Conservation (phyloP, 1,140 invertebrate genomes). For the Drosophila orosa region DNA sequence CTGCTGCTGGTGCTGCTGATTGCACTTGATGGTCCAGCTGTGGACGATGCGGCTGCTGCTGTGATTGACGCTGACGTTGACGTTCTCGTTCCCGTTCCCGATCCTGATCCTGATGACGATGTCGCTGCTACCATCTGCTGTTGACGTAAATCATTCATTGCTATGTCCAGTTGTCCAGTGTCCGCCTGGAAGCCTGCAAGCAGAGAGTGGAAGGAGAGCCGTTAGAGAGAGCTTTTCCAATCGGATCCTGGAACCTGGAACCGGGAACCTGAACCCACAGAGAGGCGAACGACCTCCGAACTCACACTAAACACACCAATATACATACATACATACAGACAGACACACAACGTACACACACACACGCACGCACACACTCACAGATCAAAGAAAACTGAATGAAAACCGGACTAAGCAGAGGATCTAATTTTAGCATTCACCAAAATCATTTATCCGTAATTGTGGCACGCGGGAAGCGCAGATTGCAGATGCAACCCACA, state of each 20-base stretch:
- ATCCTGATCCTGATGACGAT: conserved; percentile 62
- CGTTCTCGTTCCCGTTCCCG: conserved; percentile 58
- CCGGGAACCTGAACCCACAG: neutral
- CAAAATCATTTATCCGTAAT: conserved; percentile 19
- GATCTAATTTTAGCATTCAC: conserved; percentile 32
- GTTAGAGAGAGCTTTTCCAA: neutral
- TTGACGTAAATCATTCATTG: conserved; percentile 83
- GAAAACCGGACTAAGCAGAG: conserved; percentile 35
- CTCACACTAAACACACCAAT: neutral
- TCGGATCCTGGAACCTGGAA: neutral
- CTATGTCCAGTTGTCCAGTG: conserved; percentile 67
- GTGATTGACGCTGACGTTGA: conserved; percentile 44
- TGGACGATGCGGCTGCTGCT: conserved; percentile 28
- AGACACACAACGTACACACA: too few relatives aligned
- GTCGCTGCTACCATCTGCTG: conserved; percentile 78
- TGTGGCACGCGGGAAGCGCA: conserved; percentile 12
- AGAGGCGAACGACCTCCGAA: conserved; percentile 41
- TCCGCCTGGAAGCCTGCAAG: conserved; percentile 35
- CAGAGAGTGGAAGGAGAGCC: neutral
- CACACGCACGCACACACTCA: neutral
- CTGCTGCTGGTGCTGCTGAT: conserved; percentile 34
- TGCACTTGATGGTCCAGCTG: conserved; percentile 39
- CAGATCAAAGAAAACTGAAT: conserved; percentile 29
- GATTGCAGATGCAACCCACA: conserved; percentile 12
- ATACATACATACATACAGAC: conserved; percentile 4